Percentiles rank a stretch among this genome's conserved stretches.
phyloP scores from a whole-genome alignment of 2,113 vertebrate genomes.

The Microcebus ravelobensis region DNA sequence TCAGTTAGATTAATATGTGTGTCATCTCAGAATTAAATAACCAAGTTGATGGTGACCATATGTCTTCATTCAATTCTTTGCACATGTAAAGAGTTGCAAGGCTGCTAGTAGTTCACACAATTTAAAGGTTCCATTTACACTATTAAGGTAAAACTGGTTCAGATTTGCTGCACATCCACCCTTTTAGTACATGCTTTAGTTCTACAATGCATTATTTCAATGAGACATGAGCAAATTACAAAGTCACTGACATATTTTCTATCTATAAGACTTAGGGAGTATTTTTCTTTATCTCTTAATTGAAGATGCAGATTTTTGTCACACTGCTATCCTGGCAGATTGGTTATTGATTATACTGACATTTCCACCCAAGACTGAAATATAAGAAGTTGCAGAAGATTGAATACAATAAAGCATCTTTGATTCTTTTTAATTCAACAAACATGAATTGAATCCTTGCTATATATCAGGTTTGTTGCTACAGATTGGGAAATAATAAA shows the following conservation, averaged over 20 bases:
- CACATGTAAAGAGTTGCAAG: conserved; percentile 73
- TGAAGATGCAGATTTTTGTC: conserved; percentile 15
- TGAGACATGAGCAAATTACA: conserved; percentile 45
- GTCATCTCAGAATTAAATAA: conserved; percentile 86
- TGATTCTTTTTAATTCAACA: neutral
- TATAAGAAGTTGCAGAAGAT: neutral
- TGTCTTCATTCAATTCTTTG: conserved; percentile 81
- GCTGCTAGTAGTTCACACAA: conserved; percentile 66
- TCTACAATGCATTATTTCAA: conserved; percentile 26
- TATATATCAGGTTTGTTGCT: neutral
- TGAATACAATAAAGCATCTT: neutral
- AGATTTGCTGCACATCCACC: conserved; percentile 45
- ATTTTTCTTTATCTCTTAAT: conserved; percentile 17
- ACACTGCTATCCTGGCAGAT: neutral
- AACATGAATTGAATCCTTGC: neutral
- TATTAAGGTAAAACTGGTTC: conserved; percentile 65
- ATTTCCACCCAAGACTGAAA: neutral
- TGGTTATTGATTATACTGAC: neutral
- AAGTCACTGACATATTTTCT: conserved; percentile 13
- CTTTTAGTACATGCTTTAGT: conserved; percentile 19
- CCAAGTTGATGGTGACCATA: conserved; percentile 85
- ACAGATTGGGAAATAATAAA: neutral
- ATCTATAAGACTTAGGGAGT: neutral
- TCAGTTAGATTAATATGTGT: conserved; percentile 85
- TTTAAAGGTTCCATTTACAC: conserved; percentile 76